These are phyloP conservation scores for Bactericera cockerelli DNA, from an alignment of 1,140 invertebrate species.

Conservation along the genomic window DNA sequence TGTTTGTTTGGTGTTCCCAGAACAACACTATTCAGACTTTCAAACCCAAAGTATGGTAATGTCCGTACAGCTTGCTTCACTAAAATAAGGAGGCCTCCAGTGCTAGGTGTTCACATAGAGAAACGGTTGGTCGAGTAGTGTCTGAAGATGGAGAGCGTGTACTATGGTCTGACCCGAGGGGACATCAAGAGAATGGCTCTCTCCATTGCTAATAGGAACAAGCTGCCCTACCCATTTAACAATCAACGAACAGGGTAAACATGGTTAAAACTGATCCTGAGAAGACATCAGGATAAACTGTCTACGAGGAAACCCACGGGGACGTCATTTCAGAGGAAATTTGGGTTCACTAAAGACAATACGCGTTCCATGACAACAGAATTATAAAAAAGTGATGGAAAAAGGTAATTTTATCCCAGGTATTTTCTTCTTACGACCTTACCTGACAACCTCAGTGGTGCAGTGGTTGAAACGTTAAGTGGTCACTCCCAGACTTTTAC, in stretches of 20 bases:
- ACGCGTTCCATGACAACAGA: conserved; percentile 10
- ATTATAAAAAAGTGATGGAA: background rate
- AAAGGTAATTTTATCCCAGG: background rate
- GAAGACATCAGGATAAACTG: conserved; percentile 10
- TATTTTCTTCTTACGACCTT: no score
- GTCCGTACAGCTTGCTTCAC: background rate
- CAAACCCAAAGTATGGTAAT: background rate
- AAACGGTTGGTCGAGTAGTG: background rate
- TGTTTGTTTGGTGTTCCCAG: conserved; percentile 21
- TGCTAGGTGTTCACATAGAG: background rate
- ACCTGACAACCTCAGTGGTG: no score
- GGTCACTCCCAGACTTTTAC: no score
- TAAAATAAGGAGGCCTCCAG: conserved; percentile 7
- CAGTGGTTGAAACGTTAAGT: no score
- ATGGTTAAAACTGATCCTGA: conserved; percentile 12
- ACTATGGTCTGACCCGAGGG: no score
- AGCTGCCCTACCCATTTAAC: conserved; percentile 12
- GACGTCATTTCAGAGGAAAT: conserved; percentile 11
- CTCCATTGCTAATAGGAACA: no score
- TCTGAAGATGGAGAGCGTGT: no score
- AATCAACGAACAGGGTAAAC: conserved; percentile 7
- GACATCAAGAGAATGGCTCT: no score
- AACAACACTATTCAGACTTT: conserved; percentile 18
- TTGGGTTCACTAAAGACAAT: conserved; percentile 8
- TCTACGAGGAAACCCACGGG: conserved; percentile 11